Evolutionary conservation across 1,140 invertebrate species (phyloP).

Genomic region (Panonychus citri): DNA sequence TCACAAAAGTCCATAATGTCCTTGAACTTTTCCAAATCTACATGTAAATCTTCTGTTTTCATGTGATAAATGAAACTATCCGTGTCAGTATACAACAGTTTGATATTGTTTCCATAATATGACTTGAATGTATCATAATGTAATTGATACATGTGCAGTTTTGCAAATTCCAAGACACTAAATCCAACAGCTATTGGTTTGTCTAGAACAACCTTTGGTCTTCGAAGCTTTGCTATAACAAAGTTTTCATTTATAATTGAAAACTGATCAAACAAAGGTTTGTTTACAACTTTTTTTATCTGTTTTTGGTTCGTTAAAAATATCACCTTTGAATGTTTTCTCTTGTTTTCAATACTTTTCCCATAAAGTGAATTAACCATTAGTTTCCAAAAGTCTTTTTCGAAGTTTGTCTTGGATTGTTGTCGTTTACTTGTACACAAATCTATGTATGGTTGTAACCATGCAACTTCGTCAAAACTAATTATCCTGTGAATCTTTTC

Average conservation of each 20-base stretch:
- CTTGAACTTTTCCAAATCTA: conserved; percentile 11
- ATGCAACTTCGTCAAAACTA: conserved; percentile 26
- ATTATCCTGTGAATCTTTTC: conserved; percentile 27
- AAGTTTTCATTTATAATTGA: conserved; percentile 14
- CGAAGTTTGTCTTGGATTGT: conserved; percentile 16
- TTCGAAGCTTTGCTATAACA: conserved; percentile 8
- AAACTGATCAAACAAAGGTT: conserved; percentile 21
- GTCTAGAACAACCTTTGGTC: conserved; percentile 11
- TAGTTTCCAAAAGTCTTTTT: conserved; percentile 21
- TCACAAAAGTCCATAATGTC: conserved; percentile 12
- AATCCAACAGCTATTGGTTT: conserved; percentile 19
- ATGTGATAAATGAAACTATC: conserved; percentile 12
- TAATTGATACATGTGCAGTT: conserved; percentile 18
- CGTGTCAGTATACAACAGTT: conserved; percentile 13
- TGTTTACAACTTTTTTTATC: conserved; percentile 18
- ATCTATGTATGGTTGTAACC: conserved; percentile 25
- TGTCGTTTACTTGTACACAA: conserved; percentile 21
- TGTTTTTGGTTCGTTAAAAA: conserved; percentile 19
- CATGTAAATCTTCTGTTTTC: conserved; percentile 13
- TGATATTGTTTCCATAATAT: conserved; percentile 11
- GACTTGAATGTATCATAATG: conserved; percentile 17
- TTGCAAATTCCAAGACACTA: conserved; percentile 16
- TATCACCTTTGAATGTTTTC: conserved; percentile 23
- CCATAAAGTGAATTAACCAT: conserved; percentile 27
- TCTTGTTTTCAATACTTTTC: conserved; percentile 28